Conservation (phyloP, 2,797 vertebrate species). For the Tauraco hartlaubi region DNA sequence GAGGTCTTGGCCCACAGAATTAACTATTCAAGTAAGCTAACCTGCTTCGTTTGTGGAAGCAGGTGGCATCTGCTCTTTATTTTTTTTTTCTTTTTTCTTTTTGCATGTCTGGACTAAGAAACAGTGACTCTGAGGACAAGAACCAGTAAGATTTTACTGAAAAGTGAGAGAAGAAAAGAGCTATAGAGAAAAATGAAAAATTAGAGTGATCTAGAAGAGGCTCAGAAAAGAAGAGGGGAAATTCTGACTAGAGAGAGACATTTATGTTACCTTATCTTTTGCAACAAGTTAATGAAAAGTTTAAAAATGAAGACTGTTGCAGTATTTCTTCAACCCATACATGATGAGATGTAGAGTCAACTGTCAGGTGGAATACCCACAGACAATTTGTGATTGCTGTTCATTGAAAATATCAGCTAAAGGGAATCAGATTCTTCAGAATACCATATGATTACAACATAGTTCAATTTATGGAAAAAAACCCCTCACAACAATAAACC, state of each 20-base stretch:
- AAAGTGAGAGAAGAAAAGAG: not conserved
- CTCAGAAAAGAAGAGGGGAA: not conserved
- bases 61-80: not conserved
- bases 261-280: not conserved
- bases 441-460: not conserved
- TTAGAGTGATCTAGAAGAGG: not conserved
- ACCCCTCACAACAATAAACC: too few relatives aligned
- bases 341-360: not conserved
- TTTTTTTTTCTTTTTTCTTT: not conserved
- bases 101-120: not conserved
- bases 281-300: not conserved
- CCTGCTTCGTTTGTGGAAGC: not conserved
- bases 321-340: not conserved
- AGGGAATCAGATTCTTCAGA: not conserved
- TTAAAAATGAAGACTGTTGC: not conserved
- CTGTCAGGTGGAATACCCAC: not conserved
- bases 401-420: not conserved
- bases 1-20: not conserved
- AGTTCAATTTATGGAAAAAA: not conserved
- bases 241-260: not conserved
- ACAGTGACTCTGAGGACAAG: not conserved
- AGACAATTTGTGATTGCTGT: not conserved
- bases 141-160: not conserved
- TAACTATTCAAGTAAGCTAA: not conserved
- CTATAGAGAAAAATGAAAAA: not conserved